A percentile compares a stretch with the other conserved stretches of the same genome.
phyloP scores from a whole-genome alignment of 2,113 vertebrate species.

The Prunella fulvescens region DNA sequence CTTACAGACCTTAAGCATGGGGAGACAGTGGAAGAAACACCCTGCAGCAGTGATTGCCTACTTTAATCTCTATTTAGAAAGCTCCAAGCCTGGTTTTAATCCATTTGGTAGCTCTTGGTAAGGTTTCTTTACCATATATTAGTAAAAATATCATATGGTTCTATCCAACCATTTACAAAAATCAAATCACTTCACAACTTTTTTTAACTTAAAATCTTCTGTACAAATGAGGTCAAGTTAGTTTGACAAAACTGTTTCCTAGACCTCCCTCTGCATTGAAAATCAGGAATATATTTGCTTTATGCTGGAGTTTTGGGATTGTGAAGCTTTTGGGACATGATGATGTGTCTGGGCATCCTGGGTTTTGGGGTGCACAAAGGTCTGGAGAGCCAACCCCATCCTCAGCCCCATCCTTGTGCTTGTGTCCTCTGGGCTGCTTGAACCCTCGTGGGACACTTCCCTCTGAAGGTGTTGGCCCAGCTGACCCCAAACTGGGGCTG shows the following conservation, averaged over 20 bases:
- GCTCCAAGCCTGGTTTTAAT: background rate
- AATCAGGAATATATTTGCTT: background rate
- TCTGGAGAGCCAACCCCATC: background rate
- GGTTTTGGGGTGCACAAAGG: background rate
- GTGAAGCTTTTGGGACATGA: accelerated
- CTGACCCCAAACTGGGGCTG: background rate
- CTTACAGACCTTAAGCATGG: background rate
- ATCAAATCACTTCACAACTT: background rate
- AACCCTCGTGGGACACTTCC: background rate
- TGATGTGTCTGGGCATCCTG: background rate
- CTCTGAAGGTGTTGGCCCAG: background rate
- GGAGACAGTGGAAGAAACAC: background rate
- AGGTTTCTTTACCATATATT: background rate
- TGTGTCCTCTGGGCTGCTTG: background rate
- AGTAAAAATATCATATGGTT: background rate
- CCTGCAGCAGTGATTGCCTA: background rate
- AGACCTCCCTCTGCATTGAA: background rate
- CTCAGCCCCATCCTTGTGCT: background rate
- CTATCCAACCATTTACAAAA: background rate
- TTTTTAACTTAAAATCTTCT: background rate
- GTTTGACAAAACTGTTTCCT: background rate
- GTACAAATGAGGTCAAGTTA: background rate
- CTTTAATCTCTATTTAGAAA: background rate
- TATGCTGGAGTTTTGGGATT: background rate
- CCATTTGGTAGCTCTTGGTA: background rate